These are phyloP conservation scores for Drosophila nikananu DNA, from an alignment of 1,140 invertebrate genomes.

Conservation along the genomic window DNA sequence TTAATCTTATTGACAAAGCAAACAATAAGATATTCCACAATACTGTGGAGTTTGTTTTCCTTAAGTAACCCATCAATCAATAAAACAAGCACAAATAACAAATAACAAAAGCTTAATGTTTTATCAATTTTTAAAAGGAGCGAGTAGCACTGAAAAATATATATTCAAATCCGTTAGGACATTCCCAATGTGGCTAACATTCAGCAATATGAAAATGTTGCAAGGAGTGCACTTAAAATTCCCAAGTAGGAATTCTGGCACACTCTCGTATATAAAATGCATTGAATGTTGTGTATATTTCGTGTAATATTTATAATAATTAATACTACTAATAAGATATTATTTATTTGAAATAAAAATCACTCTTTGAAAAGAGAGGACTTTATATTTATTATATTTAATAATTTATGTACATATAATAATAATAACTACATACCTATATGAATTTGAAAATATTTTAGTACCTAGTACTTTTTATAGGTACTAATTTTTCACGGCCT, in stretches of 20 bases:
- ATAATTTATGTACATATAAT: not conserved
- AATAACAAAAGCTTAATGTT: not conserved
- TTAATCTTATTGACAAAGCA: conserved; percentile 18
- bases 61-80: not conserved
- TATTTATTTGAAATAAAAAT: not conserved
- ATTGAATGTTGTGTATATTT: not conserved
- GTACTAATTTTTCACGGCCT: not conserved
- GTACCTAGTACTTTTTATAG: not conserved
- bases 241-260: not conserved
- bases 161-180: not conserved
- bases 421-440: not conserved
- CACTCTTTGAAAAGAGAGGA: not conserved
- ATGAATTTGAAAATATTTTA: not conserved
- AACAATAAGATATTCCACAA: conserved; percentile 8
- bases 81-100: not conserved
- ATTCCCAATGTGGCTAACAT: not conserved
- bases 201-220: not conserved
- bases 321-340: not conserved
- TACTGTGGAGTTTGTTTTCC: not conserved
- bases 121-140: not conserved
- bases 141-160: not conserved
- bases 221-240: not conserved
- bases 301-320: not conserved
- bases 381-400: not conserved
- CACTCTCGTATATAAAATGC: not conserved